phyloP scores from a whole-genome alignment of 92 coral and sea anemone species.

The Palythoa grandiflora region DNA sequence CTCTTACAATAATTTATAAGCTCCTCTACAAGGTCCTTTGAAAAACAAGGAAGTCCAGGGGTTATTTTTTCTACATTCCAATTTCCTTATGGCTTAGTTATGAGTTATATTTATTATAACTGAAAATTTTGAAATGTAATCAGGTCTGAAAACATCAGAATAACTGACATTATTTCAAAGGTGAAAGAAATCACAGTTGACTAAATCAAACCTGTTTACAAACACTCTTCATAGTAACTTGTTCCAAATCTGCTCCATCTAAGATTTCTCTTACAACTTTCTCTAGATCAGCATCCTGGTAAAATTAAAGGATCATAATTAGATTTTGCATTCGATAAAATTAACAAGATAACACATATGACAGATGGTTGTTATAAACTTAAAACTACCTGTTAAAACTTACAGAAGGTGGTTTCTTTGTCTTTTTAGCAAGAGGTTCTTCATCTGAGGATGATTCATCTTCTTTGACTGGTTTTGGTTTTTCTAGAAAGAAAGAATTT shows the following conservation, averaged over 20 bases:
- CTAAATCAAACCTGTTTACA: constrained; percentile 82
- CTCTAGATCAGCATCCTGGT: constrained; percentile 80
- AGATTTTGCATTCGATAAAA: neutral
- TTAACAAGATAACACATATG: neutral
- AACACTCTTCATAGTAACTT: constrained; percentile 91
- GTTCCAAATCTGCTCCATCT: constrained; percentile 92
- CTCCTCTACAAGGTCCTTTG: too few species aligned
- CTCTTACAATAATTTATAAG: too few species aligned
- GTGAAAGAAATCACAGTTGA: neutral
- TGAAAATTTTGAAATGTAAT: too few species aligned
- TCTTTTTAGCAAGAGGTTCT: constrained; percentile 91
- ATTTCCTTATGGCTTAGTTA: too few species aligned
- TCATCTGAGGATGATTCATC: constrained; percentile 94
- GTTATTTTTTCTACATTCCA: too few species aligned
- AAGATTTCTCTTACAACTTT: constrained; percentile 79
- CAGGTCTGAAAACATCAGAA: neutral
- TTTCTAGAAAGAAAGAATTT: constrained; percentile 11
- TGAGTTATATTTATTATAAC: too few species aligned
- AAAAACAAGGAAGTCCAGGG: too few species aligned
- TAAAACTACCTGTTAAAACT: constrained; percentile 14
- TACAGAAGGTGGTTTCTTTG: constrained; percentile 91
- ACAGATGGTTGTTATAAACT: neutral
- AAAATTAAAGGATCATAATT: neutral
- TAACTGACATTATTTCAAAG: neutral
- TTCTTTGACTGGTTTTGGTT: constrained; percentile 59